These are phyloP conservation scores for Neostethus bicornis DNA, from an alignment of 2,797 vertebrate species.

Conservation along the genomic window DNA sequence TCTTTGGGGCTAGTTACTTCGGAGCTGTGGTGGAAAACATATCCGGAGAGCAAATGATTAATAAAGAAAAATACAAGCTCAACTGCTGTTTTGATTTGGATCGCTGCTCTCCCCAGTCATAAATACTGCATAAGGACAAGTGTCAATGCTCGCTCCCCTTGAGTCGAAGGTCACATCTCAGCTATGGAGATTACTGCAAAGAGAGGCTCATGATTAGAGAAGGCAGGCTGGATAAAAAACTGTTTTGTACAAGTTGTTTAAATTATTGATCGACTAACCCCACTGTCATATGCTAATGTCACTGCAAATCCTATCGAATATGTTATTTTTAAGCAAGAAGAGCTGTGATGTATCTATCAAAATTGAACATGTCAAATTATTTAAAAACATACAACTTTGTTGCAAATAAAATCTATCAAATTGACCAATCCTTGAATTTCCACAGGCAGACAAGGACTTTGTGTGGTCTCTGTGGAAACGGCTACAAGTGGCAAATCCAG, in stretches of 20 bases:
- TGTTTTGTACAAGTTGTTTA: constrained; percentile 72
- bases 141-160: constrained; percentile 77
- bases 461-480: constrained; percentile 95
- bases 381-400: constrained; percentile 37
- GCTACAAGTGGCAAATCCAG: constrained; percentile 88
- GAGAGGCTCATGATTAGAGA: constrained; percentile 68
- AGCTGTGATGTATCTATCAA: constrained; percentile 32
- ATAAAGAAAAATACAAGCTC: constrained; percentile 68
- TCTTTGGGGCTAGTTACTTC: constrained; percentile 75
- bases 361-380: constrained; percentile 24
- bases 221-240: constrained; percentile 70
- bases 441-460: constrained; percentile 96
- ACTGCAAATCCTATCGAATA: constrained; percentile 56
- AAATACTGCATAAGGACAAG: constrained; percentile 81
- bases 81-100: constrained; percentile 71
- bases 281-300: constrained; percentile 73
- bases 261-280: constrained; percentile 74
- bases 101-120: constrained; percentile 71
- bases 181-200: constrained; percentile 54
- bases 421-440: constrained; percentile 45
- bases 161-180: constrained; percentile 78
- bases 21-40: constrained; percentile 70
- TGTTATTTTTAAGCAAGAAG: constrained; percentile 50
- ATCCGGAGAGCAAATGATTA: constrained; percentile 68
- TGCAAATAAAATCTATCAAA: constrained; percentile 38